Percentiles rank a stretch among this genome's conserved stretches.
Evolutionary conservation across 2,113 vertebrate genomes (phyloP).

Genomic region (Labeo catla): DNA sequence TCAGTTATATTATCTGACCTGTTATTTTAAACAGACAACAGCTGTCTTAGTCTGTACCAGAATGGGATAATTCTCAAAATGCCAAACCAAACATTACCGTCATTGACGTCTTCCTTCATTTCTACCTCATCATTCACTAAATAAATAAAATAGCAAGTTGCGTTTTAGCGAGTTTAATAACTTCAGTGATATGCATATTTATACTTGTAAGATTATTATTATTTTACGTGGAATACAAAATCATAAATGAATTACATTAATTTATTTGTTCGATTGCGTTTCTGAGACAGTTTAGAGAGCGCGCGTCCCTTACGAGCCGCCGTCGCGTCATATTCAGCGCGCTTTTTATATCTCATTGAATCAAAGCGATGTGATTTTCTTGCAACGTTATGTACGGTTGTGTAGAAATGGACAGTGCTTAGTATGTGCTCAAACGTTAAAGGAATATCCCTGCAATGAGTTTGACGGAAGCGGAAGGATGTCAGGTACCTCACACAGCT

Average conservation of each 20-base stretch:
- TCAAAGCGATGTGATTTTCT: not conserved
- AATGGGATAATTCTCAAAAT: conserved; percentile 23
- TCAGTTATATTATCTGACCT: conserved; percentile 31
- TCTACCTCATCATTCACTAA: not conserved
- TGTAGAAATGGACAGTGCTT: not conserved
- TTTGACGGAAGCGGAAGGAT: not conserved
- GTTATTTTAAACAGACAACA: conserved; percentile 36
- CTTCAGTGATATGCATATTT: not conserved
- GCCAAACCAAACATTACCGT: conserved; percentile 33
- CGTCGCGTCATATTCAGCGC: not conserved
- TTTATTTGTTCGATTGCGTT: not conserved
- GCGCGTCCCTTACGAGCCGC: too few species aligned
- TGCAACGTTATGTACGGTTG: not conserved
- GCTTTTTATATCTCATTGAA: not conserved
- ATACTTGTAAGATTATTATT: not conserved
- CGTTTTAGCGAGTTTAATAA: not conserved
- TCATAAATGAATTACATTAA: not conserved
- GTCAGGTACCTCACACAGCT: not conserved
- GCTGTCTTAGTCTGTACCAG: conserved; percentile 36
- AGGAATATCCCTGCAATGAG: not conserved
- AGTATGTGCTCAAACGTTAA: not conserved
- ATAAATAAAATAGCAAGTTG: too few species aligned
- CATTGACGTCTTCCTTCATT: conserved; percentile 1
- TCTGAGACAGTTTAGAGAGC: not conserved
- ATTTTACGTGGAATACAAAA: not conserved